phyloP scores from a whole-genome alignment of 2,888 invertebrate species.

The Caenorhabditis plicata region DNA sequence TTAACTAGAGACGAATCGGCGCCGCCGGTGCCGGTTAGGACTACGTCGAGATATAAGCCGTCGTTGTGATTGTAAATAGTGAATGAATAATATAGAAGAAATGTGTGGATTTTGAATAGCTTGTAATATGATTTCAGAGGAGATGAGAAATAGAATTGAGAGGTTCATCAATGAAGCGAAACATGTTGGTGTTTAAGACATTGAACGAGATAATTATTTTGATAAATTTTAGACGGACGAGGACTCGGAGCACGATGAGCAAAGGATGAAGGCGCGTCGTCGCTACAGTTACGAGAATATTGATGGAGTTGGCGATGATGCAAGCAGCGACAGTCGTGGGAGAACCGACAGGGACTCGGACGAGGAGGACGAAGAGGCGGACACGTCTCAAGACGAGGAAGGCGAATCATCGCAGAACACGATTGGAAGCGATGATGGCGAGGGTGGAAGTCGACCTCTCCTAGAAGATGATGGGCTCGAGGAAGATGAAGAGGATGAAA shows the following conservation, averaged over 20 bases:
- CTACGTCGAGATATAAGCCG: conserved; percentile 2
- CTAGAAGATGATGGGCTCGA: conserved; percentile 51
- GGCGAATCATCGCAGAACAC: conserved; percentile 36
- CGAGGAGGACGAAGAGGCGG: conserved; percentile 24
- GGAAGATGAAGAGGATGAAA: conserved; percentile 44
- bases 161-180: too few relatives aligned
- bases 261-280: conserved; percentile 38
- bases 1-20: too few relatives aligned
- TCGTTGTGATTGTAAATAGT: too few relatives aligned
- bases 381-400: conserved; percentile 15
- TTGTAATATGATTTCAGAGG: too few relatives aligned
- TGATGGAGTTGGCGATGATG: conserved; percentile 53
- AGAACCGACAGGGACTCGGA: conserved; percentile 38
- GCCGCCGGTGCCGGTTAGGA: conserved; percentile 2
- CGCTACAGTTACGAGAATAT: conserved; percentile 46
- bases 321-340: conserved; percentile 45
- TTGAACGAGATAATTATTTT: too few relatives aligned
- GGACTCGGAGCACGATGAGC: conserved; percentile 44
- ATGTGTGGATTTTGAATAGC: too few relatives aligned
- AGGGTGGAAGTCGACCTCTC: conserved; percentile 43
- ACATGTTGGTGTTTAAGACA: too few relatives aligned
- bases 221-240: conserved; percentile 22
- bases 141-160: too few relatives aligned
- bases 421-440: conserved; percentile 41
- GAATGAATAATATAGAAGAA: too few relatives aligned